Evolutionary conservation across 2,113 vertebrate genomes (phyloP).

Genomic region (Meles meles): DNA sequence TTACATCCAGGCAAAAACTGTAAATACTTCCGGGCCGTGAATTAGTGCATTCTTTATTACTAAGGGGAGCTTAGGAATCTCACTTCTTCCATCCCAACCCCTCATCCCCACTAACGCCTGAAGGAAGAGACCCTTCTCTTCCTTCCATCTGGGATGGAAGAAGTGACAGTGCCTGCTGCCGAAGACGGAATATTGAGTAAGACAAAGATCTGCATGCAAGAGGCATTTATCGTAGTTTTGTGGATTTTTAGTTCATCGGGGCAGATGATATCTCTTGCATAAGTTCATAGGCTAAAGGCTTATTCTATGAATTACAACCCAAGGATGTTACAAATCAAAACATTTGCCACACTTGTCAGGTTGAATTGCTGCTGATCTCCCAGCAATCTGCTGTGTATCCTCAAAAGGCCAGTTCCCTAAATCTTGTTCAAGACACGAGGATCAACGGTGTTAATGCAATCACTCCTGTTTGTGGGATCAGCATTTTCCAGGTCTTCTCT

Average conservation of each 20-base stretch:
- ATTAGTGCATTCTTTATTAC: background rate
- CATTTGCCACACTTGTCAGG: background rate
- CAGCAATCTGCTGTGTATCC: background rate
- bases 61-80: background rate
- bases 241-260: background rate
- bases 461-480: background rate
- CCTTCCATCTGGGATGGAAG: no score
- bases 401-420: constrained; percentile 19
- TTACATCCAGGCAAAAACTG: background rate
- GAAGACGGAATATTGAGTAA: background rate
- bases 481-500: background rate
- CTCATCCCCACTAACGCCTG: background rate
- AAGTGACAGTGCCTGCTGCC: background rate
- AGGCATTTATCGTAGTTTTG: background rate
- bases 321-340: background rate
- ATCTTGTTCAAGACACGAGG: background rate
- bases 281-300: background rate
- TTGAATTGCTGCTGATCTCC: constrained; percentile 4
- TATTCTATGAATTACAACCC: background rate
- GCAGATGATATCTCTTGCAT: background rate
- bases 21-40: background rate
- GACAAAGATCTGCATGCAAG: background rate
- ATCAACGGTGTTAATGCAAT: background rate
- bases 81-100: background rate
- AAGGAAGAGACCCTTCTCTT: background rate